Percentiles rank a stretch among this genome's conserved stretches.
phyloP scores from a whole-genome alignment of 2,888 invertebrate species.

The Hedychridium roseum region DNA sequence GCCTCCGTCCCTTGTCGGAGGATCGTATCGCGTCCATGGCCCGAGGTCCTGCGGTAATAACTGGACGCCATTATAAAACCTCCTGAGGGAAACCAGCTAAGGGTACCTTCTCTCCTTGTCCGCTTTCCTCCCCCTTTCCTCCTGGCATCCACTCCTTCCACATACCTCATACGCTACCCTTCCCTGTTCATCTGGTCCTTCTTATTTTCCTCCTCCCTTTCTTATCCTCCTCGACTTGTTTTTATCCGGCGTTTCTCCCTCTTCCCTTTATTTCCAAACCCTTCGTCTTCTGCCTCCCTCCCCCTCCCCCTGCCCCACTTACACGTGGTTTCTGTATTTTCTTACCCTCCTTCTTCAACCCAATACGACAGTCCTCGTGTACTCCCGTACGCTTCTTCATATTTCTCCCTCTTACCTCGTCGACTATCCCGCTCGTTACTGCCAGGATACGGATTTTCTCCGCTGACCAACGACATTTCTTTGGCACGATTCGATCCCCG shows the following conservation, averaged over 20 bases:
- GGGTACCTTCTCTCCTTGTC: slow-evolving; percentile 43
- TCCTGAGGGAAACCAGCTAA: slow-evolving; percentile 61
- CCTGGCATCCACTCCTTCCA: slow-evolving; percentile 17
- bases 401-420: too few species aligned
- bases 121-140: slow-evolving; percentile 1
- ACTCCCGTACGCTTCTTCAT: too few species aligned
- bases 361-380: too few species aligned
- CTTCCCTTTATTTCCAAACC: too few species aligned
- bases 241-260: too few species aligned
- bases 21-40: slow-evolving; percentile 59
- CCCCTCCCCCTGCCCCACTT: too few species aligned
- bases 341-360: slow-evolving; percentile 30
- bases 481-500: slow-evolving; percentile 43
- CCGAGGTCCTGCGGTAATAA: slow-evolving; percentile 61
- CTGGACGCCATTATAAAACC: slow-evolving; percentile 64
- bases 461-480: slow-evolving; percentile 56
- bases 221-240: too few species aligned
- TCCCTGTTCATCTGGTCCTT: slow-evolving; percentile 3
- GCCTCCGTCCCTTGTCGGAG: slow-evolving; percentile 55
- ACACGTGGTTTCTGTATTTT: slow-evolving; percentile 6
- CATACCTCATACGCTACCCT: too few species aligned
- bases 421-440: slow-evolving; percentile 58
- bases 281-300: slow-evolving; percentile 10
- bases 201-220: background rate
- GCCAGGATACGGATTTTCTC: slow-evolving; percentile 59